Evolutionary conservation across 2,797 vertebrate genomes (phyloP), one percentile per base, ranked within the genome.

Genomic region (Labroides dimidiatus): DNA sequence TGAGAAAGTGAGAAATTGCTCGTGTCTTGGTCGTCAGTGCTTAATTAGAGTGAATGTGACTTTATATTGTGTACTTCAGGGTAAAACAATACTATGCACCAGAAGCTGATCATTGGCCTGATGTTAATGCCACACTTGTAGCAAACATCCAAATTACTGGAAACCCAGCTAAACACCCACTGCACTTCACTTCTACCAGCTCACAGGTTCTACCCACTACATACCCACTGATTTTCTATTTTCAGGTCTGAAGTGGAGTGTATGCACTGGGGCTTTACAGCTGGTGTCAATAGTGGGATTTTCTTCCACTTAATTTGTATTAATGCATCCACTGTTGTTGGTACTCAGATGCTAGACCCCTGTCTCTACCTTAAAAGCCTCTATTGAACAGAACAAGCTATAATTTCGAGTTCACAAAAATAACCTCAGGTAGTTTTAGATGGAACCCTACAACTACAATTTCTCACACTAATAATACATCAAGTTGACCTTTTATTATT

Each of bases 1-100:
- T 82, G 82, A 52, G 69, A 73, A 75, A 58, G 55, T 66, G 71
- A 77, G 82, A 89, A 89, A 69, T 58, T 82, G 65, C 81, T 80
- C 4, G 64, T 49, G 58, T 50, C 67, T 72, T 66, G 44, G 44
- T 20, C 16, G 69, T 64, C 65, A 20, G 55, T 20, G 51, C 52
- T 56, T 76, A 49, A 33, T 72, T 67, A 11, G 43, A 51, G 15
- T 64, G 51, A 77, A 75, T 58, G 56, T 23, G 19, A 81, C 55
- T 19, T 69, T 63, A 72, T 70, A 14, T 39, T 12, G 13, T 39
- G 74, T 43, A 54, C 58, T 61, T 54, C 17, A 57, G 37, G 47
- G 0, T 27, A 10, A 23, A 60, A 41, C 36, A 44, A 60, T 65
- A 48, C 37, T 11, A 66, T 17, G 8, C 10, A 15, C 0, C 30